Evolutionary conservation across 1,140 invertebrate species (phyloP).

Genomic region (Brachionus sp.): DNA sequence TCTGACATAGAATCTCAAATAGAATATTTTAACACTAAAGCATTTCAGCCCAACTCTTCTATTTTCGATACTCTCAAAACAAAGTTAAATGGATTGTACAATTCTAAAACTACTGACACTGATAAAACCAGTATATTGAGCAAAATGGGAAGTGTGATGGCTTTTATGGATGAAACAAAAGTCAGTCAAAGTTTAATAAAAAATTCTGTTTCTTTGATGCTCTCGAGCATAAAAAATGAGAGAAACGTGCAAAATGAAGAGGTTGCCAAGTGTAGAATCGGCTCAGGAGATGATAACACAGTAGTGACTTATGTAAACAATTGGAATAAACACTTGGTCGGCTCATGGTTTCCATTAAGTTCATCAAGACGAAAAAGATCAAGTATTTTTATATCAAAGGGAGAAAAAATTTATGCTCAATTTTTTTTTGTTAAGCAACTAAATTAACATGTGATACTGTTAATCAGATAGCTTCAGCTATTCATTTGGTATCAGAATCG

Average conservation of each 20-base stretch:
- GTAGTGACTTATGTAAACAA: background rate
- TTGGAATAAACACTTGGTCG: background rate
- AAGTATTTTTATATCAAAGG: background rate
- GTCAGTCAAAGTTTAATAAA: background rate
- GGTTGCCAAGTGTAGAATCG: conserved; percentile 9
- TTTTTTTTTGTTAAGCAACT: background rate
- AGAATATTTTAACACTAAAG: background rate
- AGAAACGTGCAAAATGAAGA: background rate
- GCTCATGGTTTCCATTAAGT: background rate
- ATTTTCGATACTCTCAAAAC: background rate
- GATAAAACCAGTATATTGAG: background rate
- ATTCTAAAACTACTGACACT: background rate
- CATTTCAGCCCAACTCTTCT: conserved; percentile 3
- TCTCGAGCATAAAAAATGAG: background rate
- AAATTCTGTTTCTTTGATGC: background rate
- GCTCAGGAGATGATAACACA: background rate
- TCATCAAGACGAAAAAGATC: background rate
- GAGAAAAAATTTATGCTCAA: background rate
- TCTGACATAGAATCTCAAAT: background rate
- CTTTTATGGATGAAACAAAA: background rate
- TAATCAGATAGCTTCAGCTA: background rate
- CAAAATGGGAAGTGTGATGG: background rate
- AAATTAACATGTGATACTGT: background rate
- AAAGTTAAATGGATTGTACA: background rate
- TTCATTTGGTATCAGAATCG: background rate